Evolutionary conservation across 53 echinoderm and acorn worm genomes (phyloP), one percentile per base, ranked within the genome.

Genomic region (Apostichopus leukothele): DNA sequence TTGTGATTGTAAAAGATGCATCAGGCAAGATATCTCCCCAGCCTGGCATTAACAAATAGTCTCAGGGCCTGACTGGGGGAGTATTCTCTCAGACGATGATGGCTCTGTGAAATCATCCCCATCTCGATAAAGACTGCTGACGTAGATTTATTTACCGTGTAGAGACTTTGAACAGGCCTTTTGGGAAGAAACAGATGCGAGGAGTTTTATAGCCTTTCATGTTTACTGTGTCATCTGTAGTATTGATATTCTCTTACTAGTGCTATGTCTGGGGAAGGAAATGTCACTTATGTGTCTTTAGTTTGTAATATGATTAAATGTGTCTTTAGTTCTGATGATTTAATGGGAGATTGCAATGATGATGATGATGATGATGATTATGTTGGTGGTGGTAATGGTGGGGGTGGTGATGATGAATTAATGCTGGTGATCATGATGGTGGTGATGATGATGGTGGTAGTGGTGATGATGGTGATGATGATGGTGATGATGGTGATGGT

Each of bases 121-220:
- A 55, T 22, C 21, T 51, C n/a, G 77, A 51, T 39, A 50, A 39
- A 77, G 77, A 54, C 53, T 23, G 23, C 18, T 19, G 81, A 55
- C 52, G 21, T 18, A 81, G 81, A 81, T 81, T 81, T 81, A 81
- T 59, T 55, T 18, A 59, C 60, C 54, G 22, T 52, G 55, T 54
- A 81, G 81, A 8, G 60, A 81, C 21, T 81, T 54, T 55, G 51
- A 81, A 81, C 81, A 81, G 81, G 81, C 55, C 81, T 81, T 81
- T 55, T 18, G 81, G 81, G 81, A 81, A 55, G 81, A 81, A 81
- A 81, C 60, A 81, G 54, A 81, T 81, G 81, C 20, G 71, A 20
- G 55, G 55, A 22, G 22, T 81, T 81, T 81, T 81, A 81, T 23
- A 18, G 81, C 81, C 55, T 5, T 81, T n/a, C 54, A 54, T 81